Evolutionary conservation across 2,113 vertebrate species (phyloP), one percentile per base, ranked within the genome.

Genomic region (Tonatia bakeri): DNA sequence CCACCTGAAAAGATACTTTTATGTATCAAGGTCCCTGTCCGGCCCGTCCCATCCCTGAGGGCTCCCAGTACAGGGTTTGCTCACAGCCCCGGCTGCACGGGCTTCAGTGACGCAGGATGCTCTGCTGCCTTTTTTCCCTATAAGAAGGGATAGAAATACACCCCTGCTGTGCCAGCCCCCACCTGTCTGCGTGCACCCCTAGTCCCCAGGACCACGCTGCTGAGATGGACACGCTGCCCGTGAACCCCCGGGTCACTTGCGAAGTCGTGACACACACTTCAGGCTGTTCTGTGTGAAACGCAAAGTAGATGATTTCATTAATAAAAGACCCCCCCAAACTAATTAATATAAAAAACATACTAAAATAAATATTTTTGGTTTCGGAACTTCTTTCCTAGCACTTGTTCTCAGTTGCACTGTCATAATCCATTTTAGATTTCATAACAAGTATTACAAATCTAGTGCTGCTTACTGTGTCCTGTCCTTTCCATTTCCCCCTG

Each of bases 201-300:
- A 59, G 85, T 87, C 73, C 96, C 94, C 88, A 90, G 43, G 94
- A 95, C 96, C 88, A 94, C 16, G 7, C 92, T 95, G 86, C 96
- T 94, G 84, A 96, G 91, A 93, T 97, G 96, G 95, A 96, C 92
- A 95, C 93, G 89, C 91, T 96, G 92, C 56, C 85, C 95, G 88
- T 98, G 93, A 93, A 95, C 70, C 70, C 89, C 95, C 93, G 94
- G 97, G 64, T 97, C 96, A 94, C 72, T 97, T 97, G 94, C 97
- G 94, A 95, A 92, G 75, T 97, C 94, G 79, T 79, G 70, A 95
- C 91, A 93, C 96, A 98, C 94, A 98, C 95, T 98, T 97, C 82
- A 96, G 97, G 98, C 98, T 98, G 98, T 99, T 99, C 99, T 99
- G 99, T 98, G 98, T 96, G 98, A 98, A 98, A 98, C 98, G 97